Evolutionary conservation across 2,888 invertebrate species (phyloP), one percentile per base, ranked within the genome.

Genomic region (Nasonovia ribisnigri): DNA sequence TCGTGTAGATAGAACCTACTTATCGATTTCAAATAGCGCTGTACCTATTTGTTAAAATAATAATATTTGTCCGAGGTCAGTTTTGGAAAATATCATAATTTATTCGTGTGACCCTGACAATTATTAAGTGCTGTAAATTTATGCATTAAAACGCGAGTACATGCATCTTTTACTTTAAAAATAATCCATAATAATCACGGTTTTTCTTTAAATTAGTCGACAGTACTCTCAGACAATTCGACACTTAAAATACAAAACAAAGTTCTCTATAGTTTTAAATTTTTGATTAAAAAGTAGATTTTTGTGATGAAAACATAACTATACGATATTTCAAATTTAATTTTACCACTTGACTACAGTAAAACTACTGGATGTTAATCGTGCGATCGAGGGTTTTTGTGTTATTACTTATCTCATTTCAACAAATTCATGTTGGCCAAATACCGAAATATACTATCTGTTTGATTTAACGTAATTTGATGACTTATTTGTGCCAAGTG

Each of bases 31-130:
- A 29, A 54, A 92, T 36, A 84, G 51, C 84, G 26, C 13, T 48
- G 29, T 54, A 54, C 42, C 20, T 48, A 54, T 84, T 90, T 20
- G 54, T 88, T 88, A 13, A 51, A 89, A 90, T 67, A 84, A 84
- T 60, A 43, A 84, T 20, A n/a, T 84, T 88, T 93, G 90, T 67
- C 90, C 84, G 90, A 93, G 93, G 93, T 93, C 93, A 93, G 93
- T 93, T 89, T 93, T 77, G 46, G 77, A 11, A 6, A 57, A 57
- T 36, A 43, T 84, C 29, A 42, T 86, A 13, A 46, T 67, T 87
- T 48, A 48, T 92, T 92, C 42, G 42, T 16, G 36, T 57, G 57
- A 57, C 91, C 91, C 20, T 91, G 91, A 86, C 51, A 46, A 26
- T 91, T 57, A 54, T 36, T 46, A n/a, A 36, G 20, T 84, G 36